Percentiles rank a stretch among this genome's conserved stretches.
phyloP scores from a whole-genome alignment of 1,140 invertebrate species.

The Phortica variegata region DNA sequence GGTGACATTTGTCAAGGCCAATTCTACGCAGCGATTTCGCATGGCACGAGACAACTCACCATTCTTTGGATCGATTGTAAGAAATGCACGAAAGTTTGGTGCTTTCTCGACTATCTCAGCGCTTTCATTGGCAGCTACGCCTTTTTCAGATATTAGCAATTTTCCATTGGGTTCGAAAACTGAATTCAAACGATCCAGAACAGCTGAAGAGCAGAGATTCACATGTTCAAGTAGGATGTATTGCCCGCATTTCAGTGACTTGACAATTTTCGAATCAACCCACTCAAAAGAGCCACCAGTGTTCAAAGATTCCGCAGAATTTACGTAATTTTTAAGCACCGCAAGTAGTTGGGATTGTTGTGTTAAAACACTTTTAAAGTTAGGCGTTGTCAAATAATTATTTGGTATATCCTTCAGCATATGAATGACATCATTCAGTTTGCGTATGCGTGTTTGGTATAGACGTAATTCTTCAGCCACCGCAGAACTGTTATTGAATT shows the following conservation, averaged over 20 bases:
- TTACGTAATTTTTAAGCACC: conserved; percentile 30
- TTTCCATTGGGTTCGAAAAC: conserved; percentile 91
- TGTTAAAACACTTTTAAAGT: conserved; percentile 18
- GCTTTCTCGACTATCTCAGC: conserved; percentile 81
- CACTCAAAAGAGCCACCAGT: conserved; percentile 93
- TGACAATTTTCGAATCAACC: conserved; percentile 92
- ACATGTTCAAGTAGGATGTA: conserved; percentile 80
- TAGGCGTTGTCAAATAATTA: conserved; percentile 10
- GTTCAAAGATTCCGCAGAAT: conserved; percentile 64
- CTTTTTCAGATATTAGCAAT: conserved; percentile 89
- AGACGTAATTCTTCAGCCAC: conserved; percentile 35
- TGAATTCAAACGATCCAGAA: conserved; percentile 94
- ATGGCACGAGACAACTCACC: conserved; percentile 97
- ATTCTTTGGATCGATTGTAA: conserved; percentile 92
- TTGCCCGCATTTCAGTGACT: conserved; percentile 57
- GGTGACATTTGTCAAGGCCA: conserved; percentile 68
- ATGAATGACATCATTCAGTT: conserved; percentile 24
- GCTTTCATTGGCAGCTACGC: conserved; percentile 70
- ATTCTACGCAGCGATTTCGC: conserved; percentile 95
- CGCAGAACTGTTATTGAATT: not conserved
- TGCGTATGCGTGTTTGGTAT: conserved; percentile 30
- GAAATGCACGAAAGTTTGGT: conserved; percentile 88
- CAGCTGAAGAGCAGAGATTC: conserved; percentile 94
- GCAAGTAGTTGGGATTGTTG: conserved; percentile 16
- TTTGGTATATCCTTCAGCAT: conserved; percentile 21